phyloP scores from a whole-genome alignment of 2,888 invertebrate genomes.

The Cantharis rustica region DNA sequence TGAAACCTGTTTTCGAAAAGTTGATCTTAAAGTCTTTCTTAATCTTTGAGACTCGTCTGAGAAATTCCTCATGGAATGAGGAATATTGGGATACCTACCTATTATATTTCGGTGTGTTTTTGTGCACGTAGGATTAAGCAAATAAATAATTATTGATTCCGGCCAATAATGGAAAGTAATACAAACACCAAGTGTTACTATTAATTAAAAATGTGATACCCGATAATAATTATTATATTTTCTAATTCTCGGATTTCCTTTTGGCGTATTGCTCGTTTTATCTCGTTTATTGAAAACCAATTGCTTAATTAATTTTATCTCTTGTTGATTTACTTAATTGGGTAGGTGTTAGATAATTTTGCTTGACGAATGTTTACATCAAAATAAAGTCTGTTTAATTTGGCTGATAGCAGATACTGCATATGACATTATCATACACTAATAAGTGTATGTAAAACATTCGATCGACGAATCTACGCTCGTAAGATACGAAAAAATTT shows the following conservation, averaged over 20 bases:
- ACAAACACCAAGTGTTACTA: neutral
- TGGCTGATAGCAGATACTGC: neutral
- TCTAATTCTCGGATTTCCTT: neutral
- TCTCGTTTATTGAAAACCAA: neutral
- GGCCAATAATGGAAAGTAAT: neutral
- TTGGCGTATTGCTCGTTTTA: neutral
- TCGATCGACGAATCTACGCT: neutral
- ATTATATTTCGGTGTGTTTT: too few relatives aligned
- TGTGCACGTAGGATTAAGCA: neutral
- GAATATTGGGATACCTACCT: too few relatives aligned
- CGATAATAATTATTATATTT: neutral
- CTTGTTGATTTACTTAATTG: neutral
- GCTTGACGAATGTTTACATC: neutral
- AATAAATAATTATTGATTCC: neutral
- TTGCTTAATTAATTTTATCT: neutral
- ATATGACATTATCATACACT: too few relatives aligned
- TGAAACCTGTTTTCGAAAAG: neutral
- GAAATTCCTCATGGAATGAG: too few relatives aligned
- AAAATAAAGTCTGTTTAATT: neutral
- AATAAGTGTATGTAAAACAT: neutral
- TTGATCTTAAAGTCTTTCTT: neutral
- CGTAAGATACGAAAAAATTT: neutral
- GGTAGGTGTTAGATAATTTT: neutral
- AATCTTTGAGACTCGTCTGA: neutral
- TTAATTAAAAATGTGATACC: neutral